These are phyloP conservation scores for Butorides virescens DNA, from an alignment of 2,113 vertebrate species.

Conservation along the genomic window DNA sequence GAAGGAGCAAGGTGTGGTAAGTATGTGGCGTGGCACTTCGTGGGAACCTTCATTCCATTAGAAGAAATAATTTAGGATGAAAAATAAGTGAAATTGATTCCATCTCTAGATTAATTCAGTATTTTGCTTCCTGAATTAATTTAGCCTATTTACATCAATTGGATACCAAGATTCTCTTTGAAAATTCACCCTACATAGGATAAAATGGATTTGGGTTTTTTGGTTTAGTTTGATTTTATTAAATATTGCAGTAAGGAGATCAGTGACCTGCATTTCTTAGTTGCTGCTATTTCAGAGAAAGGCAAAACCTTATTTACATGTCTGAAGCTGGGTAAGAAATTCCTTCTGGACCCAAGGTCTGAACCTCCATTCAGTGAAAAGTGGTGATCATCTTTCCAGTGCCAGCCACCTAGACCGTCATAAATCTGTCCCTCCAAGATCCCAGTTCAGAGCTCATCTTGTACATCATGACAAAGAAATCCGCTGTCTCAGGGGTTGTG, in stretches of 20 bases:
- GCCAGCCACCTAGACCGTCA: background rate
- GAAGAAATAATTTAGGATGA: background rate
- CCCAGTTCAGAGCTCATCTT: background rate
- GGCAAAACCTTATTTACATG: background rate
- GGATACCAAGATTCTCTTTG: background rate
- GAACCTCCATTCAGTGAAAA: background rate
- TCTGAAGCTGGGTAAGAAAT: background rate
- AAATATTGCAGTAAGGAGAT: background rate
- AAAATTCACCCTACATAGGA: background rate
- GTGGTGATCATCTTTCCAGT: background rate
- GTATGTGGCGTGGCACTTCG: background rate
- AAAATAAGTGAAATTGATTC: background rate
- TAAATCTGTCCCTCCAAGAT: background rate
- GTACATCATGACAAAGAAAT: background rate
- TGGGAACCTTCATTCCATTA: background rate
- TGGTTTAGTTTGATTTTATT: background rate
- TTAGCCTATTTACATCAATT: background rate
- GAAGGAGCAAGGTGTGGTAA: conserved; percentile 82
- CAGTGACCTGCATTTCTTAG: background rate
- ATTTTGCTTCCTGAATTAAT: background rate
- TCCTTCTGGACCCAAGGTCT: background rate
- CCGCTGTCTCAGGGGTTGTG: background rate
- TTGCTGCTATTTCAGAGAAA: background rate
- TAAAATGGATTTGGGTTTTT: background rate
- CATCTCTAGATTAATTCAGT: background rate